A percentile compares a stretch with the other conserved stretches of the same genome.
phyloP scores from a whole-genome alignment of 2,797 vertebrate species.

The Poecilia velifera region DNA sequence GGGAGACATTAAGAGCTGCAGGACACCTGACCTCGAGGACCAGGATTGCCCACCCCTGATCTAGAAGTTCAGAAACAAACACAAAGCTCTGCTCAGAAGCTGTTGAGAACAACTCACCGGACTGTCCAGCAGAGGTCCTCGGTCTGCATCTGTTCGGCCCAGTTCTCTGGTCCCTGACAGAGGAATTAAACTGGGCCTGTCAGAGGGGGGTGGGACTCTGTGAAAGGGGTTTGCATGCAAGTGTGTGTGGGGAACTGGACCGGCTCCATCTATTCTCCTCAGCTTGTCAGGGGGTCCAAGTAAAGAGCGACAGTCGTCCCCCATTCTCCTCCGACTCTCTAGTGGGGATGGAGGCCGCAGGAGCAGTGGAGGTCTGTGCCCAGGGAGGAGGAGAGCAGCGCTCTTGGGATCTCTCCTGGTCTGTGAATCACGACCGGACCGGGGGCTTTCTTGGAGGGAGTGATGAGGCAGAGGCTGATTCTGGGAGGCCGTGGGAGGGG shows the following conservation, averaged over 20 bases:
- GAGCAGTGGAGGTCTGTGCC: conserved; percentile 34
- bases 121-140: conserved; percentile 85
- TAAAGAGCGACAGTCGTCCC: conserved; percentile 64
- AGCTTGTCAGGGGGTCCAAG: conserved; percentile 72
- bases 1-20: no score
- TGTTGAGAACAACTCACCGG: conserved; percentile 57
- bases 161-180: conserved; percentile 60
- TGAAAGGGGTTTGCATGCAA: conserved; percentile 62
- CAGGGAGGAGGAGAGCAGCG: conserved; percentile 43
- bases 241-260: conserved; percentile 52
- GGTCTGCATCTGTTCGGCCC: conserved; percentile 73
- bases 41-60: no score
- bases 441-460: conserved; percentile 58
- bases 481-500: conserved; percentile 58
- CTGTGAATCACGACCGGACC: conserved; percentile 56
- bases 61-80: not conserved
- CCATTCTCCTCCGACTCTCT: conserved; percentile 65
- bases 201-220: conserved; percentile 53
- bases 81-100: not conserved
- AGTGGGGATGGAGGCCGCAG: conserved; percentile 54
- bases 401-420: conserved; percentile 62
- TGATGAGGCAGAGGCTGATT: conserved; percentile 46
- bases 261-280: conserved; percentile 63
- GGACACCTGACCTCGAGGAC: no score
- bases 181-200: conserved; percentile 63